Percentiles rank a stretch among this genome's conserved stretches.
phyloP scores from a whole-genome alignment of 2,797 vertebrate genomes.

The Menidia menidia region DNA sequence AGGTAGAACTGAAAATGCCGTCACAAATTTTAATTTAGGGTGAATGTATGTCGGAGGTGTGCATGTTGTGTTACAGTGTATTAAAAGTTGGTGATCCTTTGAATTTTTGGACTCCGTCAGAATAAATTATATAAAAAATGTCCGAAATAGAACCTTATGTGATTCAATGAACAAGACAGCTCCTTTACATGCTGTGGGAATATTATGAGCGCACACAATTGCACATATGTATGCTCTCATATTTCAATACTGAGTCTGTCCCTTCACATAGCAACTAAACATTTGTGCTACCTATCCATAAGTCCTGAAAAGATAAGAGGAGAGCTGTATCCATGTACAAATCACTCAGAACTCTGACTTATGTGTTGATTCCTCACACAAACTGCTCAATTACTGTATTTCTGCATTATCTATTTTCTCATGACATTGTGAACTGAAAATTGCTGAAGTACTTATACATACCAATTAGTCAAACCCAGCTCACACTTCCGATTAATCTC shows the following conservation, averaged over 20 bases:
- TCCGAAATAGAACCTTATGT: no score
- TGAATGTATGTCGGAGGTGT: constrained; percentile 3
- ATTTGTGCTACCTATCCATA: neutral
- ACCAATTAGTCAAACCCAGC: neutral
- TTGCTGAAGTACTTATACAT: no score
- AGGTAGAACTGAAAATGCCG: constrained; percentile 11
- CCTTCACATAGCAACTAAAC: neutral
- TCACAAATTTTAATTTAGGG: neutral
- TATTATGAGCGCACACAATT: no score
- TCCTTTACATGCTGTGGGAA: no score
- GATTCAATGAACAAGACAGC: no score
- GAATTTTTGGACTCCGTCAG: neutral
- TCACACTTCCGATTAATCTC: neutral
- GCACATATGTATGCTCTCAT: no score
- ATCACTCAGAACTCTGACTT: neutral
- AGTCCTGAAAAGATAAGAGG: neutral
- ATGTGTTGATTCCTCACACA: neutral
- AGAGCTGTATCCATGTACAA: neutral
- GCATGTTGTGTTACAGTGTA: neutral
- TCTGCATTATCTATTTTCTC: neutral
- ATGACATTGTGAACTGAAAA: no score
- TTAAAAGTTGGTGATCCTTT: neutral
- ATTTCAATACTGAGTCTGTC: neutral
- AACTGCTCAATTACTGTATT: neutral
- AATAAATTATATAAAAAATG: no score